A percentile compares a stretch with the other conserved stretches of the same genome.
Conservation (phyloP, 2,888 invertebrate genomes). For the Thalpophila matura region DNA sequence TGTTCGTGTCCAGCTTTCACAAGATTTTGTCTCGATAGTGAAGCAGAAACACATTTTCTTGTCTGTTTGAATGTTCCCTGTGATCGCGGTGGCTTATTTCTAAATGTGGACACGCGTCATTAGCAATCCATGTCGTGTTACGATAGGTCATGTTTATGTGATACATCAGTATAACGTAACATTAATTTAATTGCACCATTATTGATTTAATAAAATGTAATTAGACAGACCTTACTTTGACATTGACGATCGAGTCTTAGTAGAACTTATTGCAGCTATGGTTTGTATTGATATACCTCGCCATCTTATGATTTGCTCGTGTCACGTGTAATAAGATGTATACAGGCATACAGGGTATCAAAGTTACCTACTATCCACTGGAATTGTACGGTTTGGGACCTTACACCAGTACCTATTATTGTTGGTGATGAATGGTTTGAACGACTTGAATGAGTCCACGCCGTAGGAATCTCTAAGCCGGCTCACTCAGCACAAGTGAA, state of each 20-base stretch:
- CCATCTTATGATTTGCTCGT: too few species aligned
- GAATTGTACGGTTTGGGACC: too few species aligned
- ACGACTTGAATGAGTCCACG: too few species aligned
- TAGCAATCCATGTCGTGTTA: conserved; percentile 7
- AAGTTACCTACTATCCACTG: too few species aligned
- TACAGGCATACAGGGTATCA: too few species aligned
- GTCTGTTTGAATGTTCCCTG: background rate
- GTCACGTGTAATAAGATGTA: too few species aligned
- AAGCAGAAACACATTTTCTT: too few species aligned
- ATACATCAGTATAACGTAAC: conserved; percentile 4
- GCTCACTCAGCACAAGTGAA: too few species aligned
- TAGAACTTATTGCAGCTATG: background rate
- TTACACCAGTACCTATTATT: too few species aligned
- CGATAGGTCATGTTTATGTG: conserved; percentile 33
- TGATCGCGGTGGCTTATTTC: background rate
- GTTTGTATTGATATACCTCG: background rate
- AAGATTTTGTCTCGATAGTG: background rate
- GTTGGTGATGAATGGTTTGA: too few species aligned
- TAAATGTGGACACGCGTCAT: background rate
- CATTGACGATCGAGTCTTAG: conserved; percentile 29
- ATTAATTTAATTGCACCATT: conserved; percentile 26
- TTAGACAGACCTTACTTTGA: conserved; percentile 33
- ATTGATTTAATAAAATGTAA: conserved; percentile 23
- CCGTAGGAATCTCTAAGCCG: too few species aligned
- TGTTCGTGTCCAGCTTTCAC: background rate